Base-by-base conservation (phyloP, 2,113 vertebrate genomes). In the Mirza zaza region DNA sequence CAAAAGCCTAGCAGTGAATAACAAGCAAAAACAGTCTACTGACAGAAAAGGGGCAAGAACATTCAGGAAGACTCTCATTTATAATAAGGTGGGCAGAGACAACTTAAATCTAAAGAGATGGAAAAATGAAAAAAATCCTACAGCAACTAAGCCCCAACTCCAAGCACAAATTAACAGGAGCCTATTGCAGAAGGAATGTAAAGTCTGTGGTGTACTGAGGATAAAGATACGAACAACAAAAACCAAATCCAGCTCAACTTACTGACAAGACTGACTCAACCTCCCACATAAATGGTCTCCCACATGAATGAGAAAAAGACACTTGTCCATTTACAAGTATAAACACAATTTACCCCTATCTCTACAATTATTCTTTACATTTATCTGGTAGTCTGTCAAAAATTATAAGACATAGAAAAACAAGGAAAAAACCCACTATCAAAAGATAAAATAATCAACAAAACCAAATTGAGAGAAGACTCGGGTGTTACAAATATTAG, bases 41-140 rank as follows among this genome's bases (percentile, higher is more conserved):
- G 50, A 90, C 0, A 85, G 50, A 55, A 25, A 27, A 70, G 5
- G 45, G 17, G 1, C 48, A 91, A 81, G 89, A 89, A 29, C 61
- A 50, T 1, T 15, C 29, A 91, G n/a, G 50, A 1, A 90, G 29
- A 84, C 1, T 3, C 57, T 13, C 25, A 92, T 15, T 10, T 71
- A 15, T 34, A 92, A 52, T 68, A 94, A 86, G 11, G 11, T 29
- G 2, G 18, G 32, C 34, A 91, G 50, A 82, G 18, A 94, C 45
- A 91, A 63, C 27, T 85, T 81, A 92, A 92, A 76, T 76, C 27
- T 89, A 81, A 81, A 81, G 21, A 81, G 14, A 79, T 42, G 25
- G 20, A 79, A 96, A 87, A 89, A 36, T 36, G 7, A 65, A 70
- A 94, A 91, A 94, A 92, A 61, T 42, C 25, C 83, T 87, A 67